Base-by-base conservation (phyloP, 35 echinoderm and acorn worm species). In the Eucidaris tribuloides region DNA sequence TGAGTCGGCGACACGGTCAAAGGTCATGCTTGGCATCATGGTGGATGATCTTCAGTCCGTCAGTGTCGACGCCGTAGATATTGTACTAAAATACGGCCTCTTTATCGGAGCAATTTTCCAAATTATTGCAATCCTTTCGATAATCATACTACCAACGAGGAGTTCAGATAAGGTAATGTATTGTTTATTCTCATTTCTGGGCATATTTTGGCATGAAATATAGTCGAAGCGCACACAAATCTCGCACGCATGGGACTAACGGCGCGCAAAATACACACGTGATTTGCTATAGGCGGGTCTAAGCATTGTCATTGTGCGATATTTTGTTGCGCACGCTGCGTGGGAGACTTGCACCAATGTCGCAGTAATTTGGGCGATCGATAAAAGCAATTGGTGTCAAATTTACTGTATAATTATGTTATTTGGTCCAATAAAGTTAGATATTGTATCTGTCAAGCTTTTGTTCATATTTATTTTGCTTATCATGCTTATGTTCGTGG, bases 1-100 rank as follows among this genome's bases (percentile, higher is more conserved):
- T n/a, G n/a, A n/a, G n/a, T n/a, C n/a, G n/a, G n/a, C n/a, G n/a
- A 74, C 68, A 74, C 68, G 68, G 68, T 74, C 68, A 74, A 74
- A 74, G 68, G 34, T 74, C 68, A 44, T 74, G 68, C 68, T 74
- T 74, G 28, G 68, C 68, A 74, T 74, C 68, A 74, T 74, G 68
- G 68, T 74, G 68, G 68, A 74, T 74, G 68, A 74, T 42, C 44
- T 40, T 11, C 22, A 42, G 1, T 5, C 20, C 22, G 29, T 15
- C 68, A 15, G 28, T 74, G 68, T 74, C 6, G 68, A 74, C 68
- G 68, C 68, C 40, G 68, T 74, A 35, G 68, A 74, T 74, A 44
- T 74, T 41, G 39, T 74, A n/a, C 68, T 74, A 3, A 74, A 74
- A 74, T 74, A 35, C 37, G 68, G 68, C 37, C 68, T 74, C 22